A percentile compares a stretch with the other conserved stretches of the same genome.
Evolutionary conservation across 2,888 invertebrate species (phyloP).

Genomic region (Polydrusus cervinus): DNA sequence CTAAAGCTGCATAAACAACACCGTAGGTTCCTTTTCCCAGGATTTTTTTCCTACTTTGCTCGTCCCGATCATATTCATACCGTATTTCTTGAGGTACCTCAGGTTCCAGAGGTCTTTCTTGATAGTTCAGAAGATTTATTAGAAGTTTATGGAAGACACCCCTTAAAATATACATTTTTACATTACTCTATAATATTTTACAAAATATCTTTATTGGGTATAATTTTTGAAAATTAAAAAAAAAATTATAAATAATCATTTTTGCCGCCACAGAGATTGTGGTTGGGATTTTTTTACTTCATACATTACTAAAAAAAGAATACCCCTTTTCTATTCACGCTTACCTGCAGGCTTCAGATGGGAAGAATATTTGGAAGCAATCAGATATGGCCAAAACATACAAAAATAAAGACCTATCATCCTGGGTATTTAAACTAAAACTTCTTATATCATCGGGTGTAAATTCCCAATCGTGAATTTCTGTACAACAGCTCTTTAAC

Average conservation of each 20-base stretch:
- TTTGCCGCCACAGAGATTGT: too few species aligned
- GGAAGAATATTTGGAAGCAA: constrained; percentile 98
- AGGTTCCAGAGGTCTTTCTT: constrained; percentile 78
- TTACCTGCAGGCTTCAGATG: constrained; percentile 86
- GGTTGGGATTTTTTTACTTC: too few species aligned
- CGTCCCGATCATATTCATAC: constrained; percentile 97
- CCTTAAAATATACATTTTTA: constrained; percentile 52
- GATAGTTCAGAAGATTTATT: constrained; percentile 90
- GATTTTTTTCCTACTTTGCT: constrained; percentile 87
- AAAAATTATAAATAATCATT: too few species aligned
- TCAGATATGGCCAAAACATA: constrained; percentile 99
- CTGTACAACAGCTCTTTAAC: constrained; percentile 84
- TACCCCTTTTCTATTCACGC: not conserved
- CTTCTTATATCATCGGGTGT: constrained; percentile 91
- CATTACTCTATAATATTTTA: too few species aligned
- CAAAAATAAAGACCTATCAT: constrained; percentile 95
- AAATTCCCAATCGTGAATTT: constrained; percentile 96
- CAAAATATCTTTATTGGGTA: too few species aligned
- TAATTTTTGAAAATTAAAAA: too few species aligned
- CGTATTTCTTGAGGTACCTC: constrained; percentile 71
- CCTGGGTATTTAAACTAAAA: constrained; percentile 95
- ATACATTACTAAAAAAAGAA: too few species aligned
- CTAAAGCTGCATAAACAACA: constrained; percentile 93
- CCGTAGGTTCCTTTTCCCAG: constrained; percentile 98
- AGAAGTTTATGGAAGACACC: constrained; percentile 89